Evolutionary conservation across 2,888 invertebrate genomes (phyloP).

Genomic region (Ceriagrion tenellum): DNA sequence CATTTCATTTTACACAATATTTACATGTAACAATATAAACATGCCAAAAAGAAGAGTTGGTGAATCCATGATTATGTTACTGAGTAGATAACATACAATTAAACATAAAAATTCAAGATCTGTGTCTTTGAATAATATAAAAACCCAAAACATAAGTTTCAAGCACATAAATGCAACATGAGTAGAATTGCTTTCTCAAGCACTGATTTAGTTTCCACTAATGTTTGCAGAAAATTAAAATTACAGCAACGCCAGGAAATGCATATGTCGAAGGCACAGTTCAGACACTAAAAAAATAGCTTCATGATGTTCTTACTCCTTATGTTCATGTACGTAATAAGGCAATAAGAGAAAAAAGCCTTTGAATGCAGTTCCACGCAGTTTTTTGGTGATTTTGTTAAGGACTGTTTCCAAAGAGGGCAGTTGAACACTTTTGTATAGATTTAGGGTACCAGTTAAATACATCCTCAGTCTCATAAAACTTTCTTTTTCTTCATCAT

Average conservation of each 20-base stretch:
- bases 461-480: background rate
- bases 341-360: background rate
- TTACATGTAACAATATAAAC: background rate
- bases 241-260: background rate
- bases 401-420: background rate
- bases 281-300: slow-evolving; percentile 43
- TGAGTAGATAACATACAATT: background rate
- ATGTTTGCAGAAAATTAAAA: slow-evolving; percentile 23
- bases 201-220: background rate
- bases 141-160: background rate
- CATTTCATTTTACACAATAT: background rate
- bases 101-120: slow-evolving; percentile 13
- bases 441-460: background rate
- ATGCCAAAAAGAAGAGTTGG: background rate
- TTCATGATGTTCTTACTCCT: background rate
- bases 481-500: slow-evolving; percentile 80
- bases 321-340: background rate
- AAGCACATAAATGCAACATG: slow-evolving; percentile 53
- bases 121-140: background rate
- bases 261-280: slow-evolving; percentile 48
- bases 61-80: background rate
- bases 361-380: background rate
- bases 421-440: slow-evolving; percentile 33
- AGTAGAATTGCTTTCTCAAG: background rate
- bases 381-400: background rate